Evolutionary conservation across 2,888 invertebrate species (phyloP).

Genomic region (Drosophila mettleri): DNA sequence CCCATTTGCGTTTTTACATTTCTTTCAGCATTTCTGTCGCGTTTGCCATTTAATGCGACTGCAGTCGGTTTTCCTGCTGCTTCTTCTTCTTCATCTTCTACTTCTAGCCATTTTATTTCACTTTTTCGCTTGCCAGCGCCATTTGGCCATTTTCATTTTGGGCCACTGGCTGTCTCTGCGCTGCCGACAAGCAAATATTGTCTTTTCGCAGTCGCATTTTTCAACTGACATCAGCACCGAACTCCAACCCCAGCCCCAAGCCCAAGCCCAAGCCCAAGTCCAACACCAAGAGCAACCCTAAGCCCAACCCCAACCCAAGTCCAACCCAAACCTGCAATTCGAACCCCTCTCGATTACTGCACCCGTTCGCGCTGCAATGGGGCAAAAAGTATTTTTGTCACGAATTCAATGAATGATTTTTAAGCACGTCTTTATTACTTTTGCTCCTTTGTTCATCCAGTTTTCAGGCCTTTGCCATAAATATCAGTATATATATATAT

Average conservation of each 20-base stretch:
- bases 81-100: conserved; percentile 12
- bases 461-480: conserved; percentile 30
- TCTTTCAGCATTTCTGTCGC: conserved; percentile 34
- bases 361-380: conserved; percentile 12
- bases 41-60: conserved; percentile 60
- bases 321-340: neutral
- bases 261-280: neutral
- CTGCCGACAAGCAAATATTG: conserved; percentile 73
- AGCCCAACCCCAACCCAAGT: neutral
- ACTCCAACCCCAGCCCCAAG: neutral
- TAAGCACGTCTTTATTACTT: conserved; percentile 79
- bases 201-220: conserved; percentile 72
- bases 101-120: conserved; percentile 55
- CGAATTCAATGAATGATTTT: conserved; percentile 80
- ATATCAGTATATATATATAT: neutral
- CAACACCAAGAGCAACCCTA: neutral
- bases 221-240: conserved; percentile 47
- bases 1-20: conserved; percentile 26
- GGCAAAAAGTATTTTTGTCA: conserved; percentile 68
- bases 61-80: conserved; percentile 33
- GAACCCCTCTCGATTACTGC: conserved; percentile 17
- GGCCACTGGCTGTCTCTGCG: conserved; percentile 41
- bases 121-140: conserved; percentile 29
- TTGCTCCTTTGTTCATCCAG: conserved; percentile 54
- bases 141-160: conserved; percentile 63